These are phyloP conservation scores for Drosophila villosipedis DNA, from an alignment of 2,888 invertebrate genomes.

Conservation along the genomic window DNA sequence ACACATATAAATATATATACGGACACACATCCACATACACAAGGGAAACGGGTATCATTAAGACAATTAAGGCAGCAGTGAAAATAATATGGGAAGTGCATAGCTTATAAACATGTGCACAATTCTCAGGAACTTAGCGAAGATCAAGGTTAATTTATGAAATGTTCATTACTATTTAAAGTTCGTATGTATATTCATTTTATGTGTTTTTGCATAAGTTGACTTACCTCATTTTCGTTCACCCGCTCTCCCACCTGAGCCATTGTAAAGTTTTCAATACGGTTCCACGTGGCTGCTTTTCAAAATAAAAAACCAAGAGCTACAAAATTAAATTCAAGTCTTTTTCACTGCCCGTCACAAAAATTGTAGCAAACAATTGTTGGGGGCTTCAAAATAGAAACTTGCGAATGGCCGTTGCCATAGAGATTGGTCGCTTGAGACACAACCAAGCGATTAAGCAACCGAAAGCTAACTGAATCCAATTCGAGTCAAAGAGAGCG, in stretches of 20 bases:
- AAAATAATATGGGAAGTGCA: slow-evolving; percentile 9
- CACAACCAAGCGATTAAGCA: slow-evolving; percentile 84
- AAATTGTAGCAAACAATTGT: slow-evolving; percentile 40
- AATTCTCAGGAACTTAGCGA: slow-evolving; percentile 22
- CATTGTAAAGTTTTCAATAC: slow-evolving; percentile 61
- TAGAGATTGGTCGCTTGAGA: slow-evolving; percentile 61
- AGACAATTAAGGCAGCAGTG: slow-evolving; percentile 2
- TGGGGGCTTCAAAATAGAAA: slow-evolving; percentile 13
- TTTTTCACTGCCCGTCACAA: slow-evolving; percentile 14
- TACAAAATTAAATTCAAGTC: slow-evolving; percentile 27
- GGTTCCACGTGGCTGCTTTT: slow-evolving; percentile 62
- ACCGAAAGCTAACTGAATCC: slow-evolving; percentile 75
- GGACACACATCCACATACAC: slow-evolving; percentile 10
- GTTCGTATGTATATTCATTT: not conserved
- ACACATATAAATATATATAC: too few relatives aligned
- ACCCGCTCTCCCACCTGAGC: slow-evolving; percentile 69
- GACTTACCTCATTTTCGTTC: slow-evolving; percentile 79
- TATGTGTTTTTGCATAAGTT: not conserved
- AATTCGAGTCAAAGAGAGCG: slow-evolving; percentile 33
- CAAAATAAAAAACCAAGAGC: slow-evolving; percentile 16
- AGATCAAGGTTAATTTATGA: slow-evolving; percentile 33
- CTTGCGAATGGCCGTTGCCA: slow-evolving; percentile 54
- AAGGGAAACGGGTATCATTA: slow-evolving; percentile 36
- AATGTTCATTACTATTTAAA: not conserved
- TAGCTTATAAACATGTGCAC: not conserved